Base-by-base conservation (phyloP, 2,113 vertebrate genomes). In the Gavia stellata region DNA sequence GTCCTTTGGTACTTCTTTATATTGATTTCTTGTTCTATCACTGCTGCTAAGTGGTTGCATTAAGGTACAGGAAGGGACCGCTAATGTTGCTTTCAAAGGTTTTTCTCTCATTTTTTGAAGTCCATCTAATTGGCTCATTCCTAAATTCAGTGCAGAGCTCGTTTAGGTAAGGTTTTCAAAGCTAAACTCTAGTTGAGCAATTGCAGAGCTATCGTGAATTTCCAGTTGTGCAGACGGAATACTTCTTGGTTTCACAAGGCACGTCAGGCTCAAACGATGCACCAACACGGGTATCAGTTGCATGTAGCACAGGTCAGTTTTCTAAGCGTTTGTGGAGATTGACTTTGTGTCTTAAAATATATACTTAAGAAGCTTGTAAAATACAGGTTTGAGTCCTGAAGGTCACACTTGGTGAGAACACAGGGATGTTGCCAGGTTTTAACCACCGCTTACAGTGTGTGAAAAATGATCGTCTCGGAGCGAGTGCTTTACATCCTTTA, bases 1-100 rank as follows among this genome's bases (percentile, higher is more conserved):
- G 53, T 72, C 34, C 62, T 83, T 83, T 52, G 63, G 20, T 90
- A 71, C 38, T 80, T 72, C 73, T 95, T 92, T 66, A 6, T 95
- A 96, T 96, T 92, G 97, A 97, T 97, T 90, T 89, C 33, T 78
- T 90, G 29, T 63, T 91, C 45, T 90, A 47, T 95, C 70, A 25
- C 36, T 33, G 25, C 77, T 93, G 74, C 82, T 91, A 56, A 95
- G 80, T 85, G 88, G 75, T 75, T 94, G 61, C 65, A 81, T 92
- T 92, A 90, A 85, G n/a, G 58, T 86, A 55, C 59, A 65, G 88
- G 56, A 90, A 72, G 34, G 81, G 68, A 83, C 21, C 0, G 7
- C 70, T 96, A 80, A 92, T 94, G 81, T 58, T 81, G 29, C 92
- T 93, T 91, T 88, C 80, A 94, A 44, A 77, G 71, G 21, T 52